These are phyloP conservation scores for Agrochola circellaris DNA, from an alignment of 2,888 invertebrate species.

Conservation along the genomic window DNA sequence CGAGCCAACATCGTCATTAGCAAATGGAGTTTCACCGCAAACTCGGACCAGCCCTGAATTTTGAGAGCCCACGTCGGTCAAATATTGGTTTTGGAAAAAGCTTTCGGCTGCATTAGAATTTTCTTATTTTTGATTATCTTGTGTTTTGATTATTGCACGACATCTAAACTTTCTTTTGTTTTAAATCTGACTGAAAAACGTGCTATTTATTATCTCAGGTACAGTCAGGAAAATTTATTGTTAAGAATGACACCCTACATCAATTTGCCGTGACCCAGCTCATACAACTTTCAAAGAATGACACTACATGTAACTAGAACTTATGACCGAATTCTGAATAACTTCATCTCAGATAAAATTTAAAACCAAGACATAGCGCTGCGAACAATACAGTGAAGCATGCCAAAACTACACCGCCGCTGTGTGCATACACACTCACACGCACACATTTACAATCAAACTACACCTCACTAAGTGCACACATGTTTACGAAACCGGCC, in stretches of 20 bases:
- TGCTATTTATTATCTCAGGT: background rate
- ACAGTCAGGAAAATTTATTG: background rate
- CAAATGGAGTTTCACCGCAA: slow-evolving; percentile 65
- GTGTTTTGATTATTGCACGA: slow-evolving; percentile 5
- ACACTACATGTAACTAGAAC: background rate
- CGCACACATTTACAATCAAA: no score
- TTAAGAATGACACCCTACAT: no score
- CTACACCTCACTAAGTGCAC: no score
- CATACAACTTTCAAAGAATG: background rate
- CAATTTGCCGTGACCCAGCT: no score
- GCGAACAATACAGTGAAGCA: no score
- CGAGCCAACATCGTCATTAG: slow-evolving; percentile 58
- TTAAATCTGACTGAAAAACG: background rate
- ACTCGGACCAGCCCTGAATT: slow-evolving; percentile 60
- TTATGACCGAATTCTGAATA: background rate
- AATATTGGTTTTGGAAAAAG: slow-evolving; percentile 65
- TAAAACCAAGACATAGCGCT: no score
- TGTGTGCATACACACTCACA: no score
- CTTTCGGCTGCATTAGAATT: slow-evolving; percentile 53
- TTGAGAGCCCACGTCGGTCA: slow-evolving; percentile 51
- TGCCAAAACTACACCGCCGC: no score
- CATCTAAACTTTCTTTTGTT: background rate
- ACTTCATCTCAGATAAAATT: no score
- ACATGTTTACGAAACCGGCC: no score
- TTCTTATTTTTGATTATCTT: slow-evolving; percentile 38